Percentiles rank a stretch among this genome's conserved stretches.
phyloP scores from a whole-genome alignment of 2,888 invertebrate genomes.

The Lithodes maja region DNA sequence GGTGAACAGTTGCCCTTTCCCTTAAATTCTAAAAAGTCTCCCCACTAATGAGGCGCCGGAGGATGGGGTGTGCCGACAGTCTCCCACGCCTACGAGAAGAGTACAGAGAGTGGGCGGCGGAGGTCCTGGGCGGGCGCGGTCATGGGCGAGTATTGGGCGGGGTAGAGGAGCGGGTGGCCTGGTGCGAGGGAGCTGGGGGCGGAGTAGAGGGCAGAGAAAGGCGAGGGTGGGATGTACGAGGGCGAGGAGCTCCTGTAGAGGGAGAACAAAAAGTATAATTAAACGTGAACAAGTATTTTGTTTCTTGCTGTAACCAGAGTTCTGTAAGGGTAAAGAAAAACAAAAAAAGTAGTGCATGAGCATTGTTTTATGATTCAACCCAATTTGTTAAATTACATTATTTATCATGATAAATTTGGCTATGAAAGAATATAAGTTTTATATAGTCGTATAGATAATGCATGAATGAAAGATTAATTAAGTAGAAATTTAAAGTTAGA shows the following conservation, averaged over 20 bases:
- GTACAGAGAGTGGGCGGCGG: conserved; percentile 64
- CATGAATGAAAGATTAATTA: too few relatives aligned
- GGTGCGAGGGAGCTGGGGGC: conserved; percentile 57
- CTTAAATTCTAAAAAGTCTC: too few relatives aligned
- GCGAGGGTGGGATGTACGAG: conserved; percentile 62
- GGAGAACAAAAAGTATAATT: background rate
- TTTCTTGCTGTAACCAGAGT: too few relatives aligned
- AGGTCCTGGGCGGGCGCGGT: conserved; percentile 64
- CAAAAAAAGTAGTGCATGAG: too few relatives aligned
- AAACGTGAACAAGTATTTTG: background rate
- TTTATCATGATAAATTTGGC: background rate
- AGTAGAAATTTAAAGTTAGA: too few relatives aligned
- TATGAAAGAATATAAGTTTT: too few relatives aligned
- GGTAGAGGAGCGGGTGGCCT: conserved; percentile 63
- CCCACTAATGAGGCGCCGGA: too few relatives aligned
- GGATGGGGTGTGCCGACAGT: background rate
- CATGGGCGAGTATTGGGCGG: conserved; percentile 64
- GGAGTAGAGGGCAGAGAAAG: conserved; percentile 65
- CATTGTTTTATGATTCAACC: background rate
- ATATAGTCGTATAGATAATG: too few relatives aligned
- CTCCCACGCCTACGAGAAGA: conserved; percentile 53
- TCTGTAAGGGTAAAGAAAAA: too few relatives aligned
- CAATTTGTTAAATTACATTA: background rate
- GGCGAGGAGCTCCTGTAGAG: conserved; percentile 54
- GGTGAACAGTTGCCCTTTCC: too few relatives aligned